Evolutionary conservation across 2,113 vertebrate species (phyloP).

Genomic region (Nibea albiflora): DNA sequence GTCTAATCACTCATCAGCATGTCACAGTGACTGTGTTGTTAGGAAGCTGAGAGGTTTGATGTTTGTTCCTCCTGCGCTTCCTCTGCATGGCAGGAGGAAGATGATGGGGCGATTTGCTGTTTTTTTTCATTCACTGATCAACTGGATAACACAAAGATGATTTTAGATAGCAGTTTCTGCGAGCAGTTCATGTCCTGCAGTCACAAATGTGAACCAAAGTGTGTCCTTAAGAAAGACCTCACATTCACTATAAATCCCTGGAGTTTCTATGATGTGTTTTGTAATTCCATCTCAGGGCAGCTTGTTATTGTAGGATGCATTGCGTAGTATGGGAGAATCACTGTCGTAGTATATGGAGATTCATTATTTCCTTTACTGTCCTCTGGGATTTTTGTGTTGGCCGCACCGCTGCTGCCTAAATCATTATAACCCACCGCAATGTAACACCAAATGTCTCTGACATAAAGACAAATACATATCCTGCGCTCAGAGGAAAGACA

Average conservation of each 20-base stretch:
- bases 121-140: too few species aligned
- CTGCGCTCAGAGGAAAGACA: neutral
- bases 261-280: slow-evolving; percentile 29
- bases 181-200: neutral
- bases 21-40: neutral
- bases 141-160: neutral
- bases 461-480: slow-evolving; percentile 8
- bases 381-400: slow-evolving; percentile 37
- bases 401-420: neutral
- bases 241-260: slow-evolving; percentile 3
- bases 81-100: neutral
- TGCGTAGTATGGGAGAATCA: slow-evolving; percentile 34
- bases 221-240: neutral
- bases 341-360: slow-evolving; percentile 21
- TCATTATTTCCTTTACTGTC: slow-evolving; percentile 38
- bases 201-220: neutral
- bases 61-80: neutral
- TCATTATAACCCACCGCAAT: neutral
- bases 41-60: neutral
- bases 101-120: neutral
- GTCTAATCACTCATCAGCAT: neutral
- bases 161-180: neutral
- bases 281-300: slow-evolving; percentile 25
- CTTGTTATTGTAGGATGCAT: slow-evolving; percentile 31
- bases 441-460: neutral